Base-by-base conservation (phyloP, 1,140 invertebrate genomes). In the Chelonus insularis region DNA sequence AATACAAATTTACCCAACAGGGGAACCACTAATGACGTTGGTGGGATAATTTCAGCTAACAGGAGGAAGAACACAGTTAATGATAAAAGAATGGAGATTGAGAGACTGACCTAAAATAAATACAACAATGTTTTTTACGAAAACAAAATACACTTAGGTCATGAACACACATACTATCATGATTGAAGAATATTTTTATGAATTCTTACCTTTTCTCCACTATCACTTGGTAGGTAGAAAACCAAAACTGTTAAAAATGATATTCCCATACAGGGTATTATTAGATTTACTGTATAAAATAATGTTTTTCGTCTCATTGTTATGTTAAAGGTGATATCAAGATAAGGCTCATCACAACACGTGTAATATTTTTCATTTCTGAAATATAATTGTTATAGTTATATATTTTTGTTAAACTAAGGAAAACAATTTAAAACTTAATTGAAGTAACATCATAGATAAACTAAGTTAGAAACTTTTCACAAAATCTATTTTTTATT, bases 11-110 rank as follows among this genome's bases (percentile, higher is more conserved):
- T 99, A 67, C 97, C 97, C 62, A 99, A 89, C 64, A 99, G 86
- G 59, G 98, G 97, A 68, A 99, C 96, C 47, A 98, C 96, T 60
- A 99, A 88, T 52, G 95, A 98, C 23, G 97, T 99, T 25, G 98
- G 97, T 60, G 97, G 97, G 82, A 99, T 98, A 75, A 99, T 97
- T 85, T 97, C 95, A 62, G 96, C 95, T 73, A 99, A 84, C 78
- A 99, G 88, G 72, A 99, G 87, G 88, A 99, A 99, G 89, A 99
- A 99, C 86, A 99, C 96, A 82, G 96, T 98, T 73, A 99, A 88
- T 68, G 97, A 99, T 77, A 99, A 92, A 73, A 99, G 87, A 84
- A 99, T 99, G 70, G 95, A 98, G 82, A 99, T 99, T 73, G 95
- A 97, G 69, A 99, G 87, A 76, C 95, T 97, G 78, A 95, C 91